Percentiles rank a stretch among this genome's conserved stretches.
phyloP scores from a whole-genome alignment of 1,140 invertebrate species.

The Dolichoris vasculosae region DNA sequence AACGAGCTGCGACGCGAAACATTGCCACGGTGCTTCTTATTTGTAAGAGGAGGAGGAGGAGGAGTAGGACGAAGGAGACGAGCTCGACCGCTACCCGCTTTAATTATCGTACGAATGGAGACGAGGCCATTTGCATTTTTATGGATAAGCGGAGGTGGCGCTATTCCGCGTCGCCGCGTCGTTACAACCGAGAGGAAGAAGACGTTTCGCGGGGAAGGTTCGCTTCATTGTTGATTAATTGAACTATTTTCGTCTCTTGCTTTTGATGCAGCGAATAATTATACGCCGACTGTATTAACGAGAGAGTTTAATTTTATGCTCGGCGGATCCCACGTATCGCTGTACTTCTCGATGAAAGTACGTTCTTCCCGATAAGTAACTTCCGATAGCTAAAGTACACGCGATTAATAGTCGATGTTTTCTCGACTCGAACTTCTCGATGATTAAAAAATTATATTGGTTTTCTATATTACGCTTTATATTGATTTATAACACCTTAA shows the following conservation, averaged over 20 bases:
- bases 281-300: constrained; percentile 7
- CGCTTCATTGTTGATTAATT: constrained; percentile 44
- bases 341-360: neutral
- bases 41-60: neutral
- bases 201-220: neutral
- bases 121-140: constrained; percentile 40
- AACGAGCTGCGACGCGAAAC: constrained; percentile 33
- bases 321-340: neutral
- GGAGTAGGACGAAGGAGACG: neutral
- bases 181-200: neutral
- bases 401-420: neutral
- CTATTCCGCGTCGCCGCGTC: neutral
- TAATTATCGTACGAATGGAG: constrained; percentile 48
- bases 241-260: constrained; percentile 7
- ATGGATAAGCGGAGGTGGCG: constrained; percentile 12
- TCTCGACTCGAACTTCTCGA: too few relatives aligned
- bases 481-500: neutral
- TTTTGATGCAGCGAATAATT: neutral
- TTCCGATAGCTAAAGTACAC: neutral
- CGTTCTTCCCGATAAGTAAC: constrained; percentile 1
- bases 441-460: neutral
- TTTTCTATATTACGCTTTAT: neutral
- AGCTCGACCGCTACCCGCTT: neutral
- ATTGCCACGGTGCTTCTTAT: constrained; percentile 1
- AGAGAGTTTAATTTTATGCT: constrained; percentile 3